Percentiles rank a stretch among this genome's conserved stretches.
Evolutionary conservation across 2,797 vertebrate species (phyloP).

Genomic region (Anas flavirostris): DNA sequence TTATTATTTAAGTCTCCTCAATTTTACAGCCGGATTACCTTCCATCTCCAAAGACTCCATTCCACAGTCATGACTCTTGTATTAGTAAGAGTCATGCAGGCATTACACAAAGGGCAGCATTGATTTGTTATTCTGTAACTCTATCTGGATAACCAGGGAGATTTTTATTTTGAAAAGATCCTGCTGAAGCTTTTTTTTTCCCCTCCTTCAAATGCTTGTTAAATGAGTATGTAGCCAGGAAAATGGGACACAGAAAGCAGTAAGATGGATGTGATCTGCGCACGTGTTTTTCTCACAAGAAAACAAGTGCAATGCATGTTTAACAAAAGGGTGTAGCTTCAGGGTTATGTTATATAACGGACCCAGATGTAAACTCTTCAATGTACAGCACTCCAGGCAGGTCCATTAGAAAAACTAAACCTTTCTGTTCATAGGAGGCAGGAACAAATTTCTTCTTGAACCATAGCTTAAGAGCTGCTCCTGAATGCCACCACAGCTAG

Average conservation of each 20-base stretch:
- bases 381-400: background rate
- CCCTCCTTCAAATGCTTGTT: background rate
- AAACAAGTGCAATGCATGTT: background rate
- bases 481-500: background rate
- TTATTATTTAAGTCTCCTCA: background rate
- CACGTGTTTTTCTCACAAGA: constrained; percentile 1
- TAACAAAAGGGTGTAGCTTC: constrained; percentile 31
- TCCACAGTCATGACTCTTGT: background rate
- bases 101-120: background rate
- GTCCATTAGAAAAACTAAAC: background rate
- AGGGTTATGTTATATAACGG: background rate
- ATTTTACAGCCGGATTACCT: background rate
- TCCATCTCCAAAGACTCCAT: background rate
- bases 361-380: background rate
- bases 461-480: background rate
- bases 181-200: background rate
- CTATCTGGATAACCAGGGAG: constrained; percentile 1
- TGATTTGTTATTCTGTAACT: constrained; percentile 17
- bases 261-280: constrained; percentile 20
- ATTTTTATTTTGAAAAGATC: constrained; percentile 54
- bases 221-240: background rate
- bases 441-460: background rate
- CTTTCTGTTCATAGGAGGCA: background rate
- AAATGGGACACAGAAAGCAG: constrained; percentile 23
- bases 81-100: background rate